These are phyloP conservation scores for Sturnus vulgaris DNA, from an alignment of 2,113 vertebrate genomes.

Conservation along the genomic window DNA sequence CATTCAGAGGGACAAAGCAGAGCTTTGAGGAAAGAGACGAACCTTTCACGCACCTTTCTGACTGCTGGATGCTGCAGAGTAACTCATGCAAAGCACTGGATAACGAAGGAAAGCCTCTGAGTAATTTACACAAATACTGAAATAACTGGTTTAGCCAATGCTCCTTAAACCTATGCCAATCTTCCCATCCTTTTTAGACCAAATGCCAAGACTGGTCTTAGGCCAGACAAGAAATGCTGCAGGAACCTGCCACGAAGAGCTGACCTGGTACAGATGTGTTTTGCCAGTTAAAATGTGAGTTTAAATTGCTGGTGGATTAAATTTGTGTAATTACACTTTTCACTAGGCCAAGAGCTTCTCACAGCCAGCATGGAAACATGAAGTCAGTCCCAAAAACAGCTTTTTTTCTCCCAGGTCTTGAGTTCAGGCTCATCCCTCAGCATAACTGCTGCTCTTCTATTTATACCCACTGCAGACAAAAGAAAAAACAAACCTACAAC, in stretches of 20 bases:
- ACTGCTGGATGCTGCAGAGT: not conserved
- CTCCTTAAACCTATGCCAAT: not conserved
- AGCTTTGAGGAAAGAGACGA: not conserved
- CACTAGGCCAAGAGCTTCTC: not conserved
- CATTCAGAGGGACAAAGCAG: not conserved
- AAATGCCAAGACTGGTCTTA: not conserved
- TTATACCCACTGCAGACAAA: not conserved
- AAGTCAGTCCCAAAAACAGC: not conserved
- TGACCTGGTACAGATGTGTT: not conserved
- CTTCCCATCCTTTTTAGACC: not conserved
- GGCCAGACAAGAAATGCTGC: not conserved
- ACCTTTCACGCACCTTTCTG: not conserved
- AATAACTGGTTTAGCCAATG: not conserved
- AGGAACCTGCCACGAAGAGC: not conserved
- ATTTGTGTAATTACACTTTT: not conserved
- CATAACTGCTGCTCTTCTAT: not conserved
- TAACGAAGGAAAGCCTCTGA: not conserved
- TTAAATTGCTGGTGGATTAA: not conserved
- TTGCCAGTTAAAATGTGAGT: not conserved
- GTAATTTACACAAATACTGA: not conserved
- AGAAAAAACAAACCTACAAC: not conserved
- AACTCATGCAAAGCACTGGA: not conserved
- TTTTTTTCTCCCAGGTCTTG: not conserved
- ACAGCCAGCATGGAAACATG: not conserved
- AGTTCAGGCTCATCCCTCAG: not conserved